Evolutionary conservation across 1,140 invertebrate species (phyloP).

Genomic region (Polyergus mexicanus): DNA sequence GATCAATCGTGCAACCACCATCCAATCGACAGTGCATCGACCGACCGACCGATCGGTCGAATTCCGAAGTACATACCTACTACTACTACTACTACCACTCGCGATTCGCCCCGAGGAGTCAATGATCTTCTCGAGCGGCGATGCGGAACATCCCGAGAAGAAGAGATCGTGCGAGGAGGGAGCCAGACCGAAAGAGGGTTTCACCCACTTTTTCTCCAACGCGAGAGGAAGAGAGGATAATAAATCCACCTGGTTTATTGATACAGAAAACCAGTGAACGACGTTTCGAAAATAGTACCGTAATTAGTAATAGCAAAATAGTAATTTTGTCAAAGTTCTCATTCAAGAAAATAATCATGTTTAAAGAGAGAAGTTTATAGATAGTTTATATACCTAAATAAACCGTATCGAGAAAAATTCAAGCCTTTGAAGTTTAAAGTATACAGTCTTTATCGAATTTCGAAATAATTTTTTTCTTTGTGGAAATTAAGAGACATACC

Average conservation of each 20-base stretch:
- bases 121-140: slow-evolving; percentile 56
- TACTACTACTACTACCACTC: background rate
- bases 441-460: slow-evolving; percentile 4
- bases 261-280: background rate
- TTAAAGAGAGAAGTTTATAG: slow-evolving; percentile 2
- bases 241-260: background rate
- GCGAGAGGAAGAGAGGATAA: background rate
- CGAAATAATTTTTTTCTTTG: background rate
- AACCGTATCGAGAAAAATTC: background rate
- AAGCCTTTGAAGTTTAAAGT: background rate
- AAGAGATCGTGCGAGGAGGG: slow-evolving; percentile 7
- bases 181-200: background rate
- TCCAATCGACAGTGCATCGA: slow-evolving; percentile 23
- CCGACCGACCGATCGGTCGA: slow-evolving; percentile 42
- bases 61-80: slow-evolving; percentile 41
- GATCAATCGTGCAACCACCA: slow-evolving; percentile 66
- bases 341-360: background rate
- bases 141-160: slow-evolving; percentile 28
- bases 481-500: background rate
- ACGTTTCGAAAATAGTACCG: background rate
- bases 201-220: background rate
- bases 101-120: slow-evolving; percentile 52
- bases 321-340: background rate
- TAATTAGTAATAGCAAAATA: slow-evolving; percentile 5
- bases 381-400: background rate